Base-by-base conservation (phyloP, 2,797 vertebrate species). In the Pangasius larnaudii region DNA sequence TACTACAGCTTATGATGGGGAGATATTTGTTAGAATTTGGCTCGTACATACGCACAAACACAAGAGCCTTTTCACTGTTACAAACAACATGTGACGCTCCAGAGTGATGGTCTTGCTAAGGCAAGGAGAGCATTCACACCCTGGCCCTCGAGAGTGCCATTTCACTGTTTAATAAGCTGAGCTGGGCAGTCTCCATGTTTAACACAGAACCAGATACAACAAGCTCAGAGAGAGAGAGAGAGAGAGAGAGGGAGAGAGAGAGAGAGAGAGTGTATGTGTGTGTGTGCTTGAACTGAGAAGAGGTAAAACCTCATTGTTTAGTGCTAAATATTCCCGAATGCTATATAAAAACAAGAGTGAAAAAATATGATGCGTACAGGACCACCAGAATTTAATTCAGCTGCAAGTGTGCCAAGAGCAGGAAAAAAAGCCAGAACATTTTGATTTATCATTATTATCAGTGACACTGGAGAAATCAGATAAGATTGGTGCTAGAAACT, bases 81-180 rank as follows among this genome's bases (percentile, higher is more conserved):
- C n/a, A 18, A 65, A 67, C 46, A 75, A 24, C 79, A 79, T 59
- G 85, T 69, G 46, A 86, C 61, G 14, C 39, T 69, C 61, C 59
- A 69, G 51, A 58, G 58, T 85, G 30, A 53, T 88, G 75, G 59
- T 53, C 75, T 80, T 71, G 46, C 56, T 63, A 63, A 87, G 39
- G 78, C 75, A 84, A 71, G 27, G 51, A 22, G 30, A 59, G 61
- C 86, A 58, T 42, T 58, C 58, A 27, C 53, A 65, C 74, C 69
- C 33, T 74, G 86, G 18, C 56, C 53, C 72, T 85, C 58, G 51
- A 65, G 79, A 82, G 53, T 78, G 49, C 77, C 58, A 49, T 63
- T 89, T 61, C 56, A 81, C 77, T 85, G 42, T 79, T 81, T 80
- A 88, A 89, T 88, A 39, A 84, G 81, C n/a, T 87, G 27, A 79